These are phyloP conservation scores for Taenioides sp. DNA, from an alignment of 2,797 vertebrate species.

Conservation along the genomic window DNA sequence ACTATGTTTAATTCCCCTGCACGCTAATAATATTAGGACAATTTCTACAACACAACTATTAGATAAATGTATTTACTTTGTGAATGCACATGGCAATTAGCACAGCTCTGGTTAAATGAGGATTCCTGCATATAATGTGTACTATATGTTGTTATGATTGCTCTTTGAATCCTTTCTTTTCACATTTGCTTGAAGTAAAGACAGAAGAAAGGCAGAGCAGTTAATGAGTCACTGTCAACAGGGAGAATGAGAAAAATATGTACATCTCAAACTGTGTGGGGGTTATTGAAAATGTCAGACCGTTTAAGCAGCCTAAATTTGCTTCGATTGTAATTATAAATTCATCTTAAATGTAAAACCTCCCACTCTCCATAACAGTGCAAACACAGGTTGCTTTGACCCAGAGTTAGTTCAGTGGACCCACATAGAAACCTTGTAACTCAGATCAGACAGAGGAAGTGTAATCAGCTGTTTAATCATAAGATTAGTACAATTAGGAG, in stretches of 20 bases:
- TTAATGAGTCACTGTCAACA: constrained; percentile 50
- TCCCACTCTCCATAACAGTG: constrained; percentile 30
- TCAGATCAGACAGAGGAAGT: constrained; percentile 18
- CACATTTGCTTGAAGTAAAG: constrained; percentile 40
- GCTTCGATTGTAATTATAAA: constrained; percentile 50
- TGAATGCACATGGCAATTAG: neutral
- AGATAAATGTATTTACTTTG: neutral
- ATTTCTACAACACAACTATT: neutral
- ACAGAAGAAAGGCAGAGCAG: constrained; percentile 39
- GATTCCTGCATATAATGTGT: constrained; percentile 1
- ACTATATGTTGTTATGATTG: constrained; percentile 12
- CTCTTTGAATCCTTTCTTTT: constrained; percentile 15
- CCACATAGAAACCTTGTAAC: constrained; percentile 37
- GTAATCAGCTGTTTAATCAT: constrained; percentile 24
- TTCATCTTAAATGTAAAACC: constrained; percentile 39
- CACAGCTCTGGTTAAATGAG: constrained; percentile 13
- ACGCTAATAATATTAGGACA: neutral
- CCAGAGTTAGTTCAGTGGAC: constrained; percentile 19
- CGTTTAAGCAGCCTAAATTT: constrained; percentile 31
- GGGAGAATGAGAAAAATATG: constrained; percentile 35
- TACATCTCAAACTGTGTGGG: constrained; percentile 40
- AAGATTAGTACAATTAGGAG: constrained; percentile 5
- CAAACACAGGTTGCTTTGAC: constrained; percentile 25
- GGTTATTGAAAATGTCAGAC: constrained; percentile 41
- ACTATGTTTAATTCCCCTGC: constrained; percentile 1